phyloP scores from a whole-genome alignment of 2,888 invertebrate genomes.

The Trissoscelio sp. region DNA sequence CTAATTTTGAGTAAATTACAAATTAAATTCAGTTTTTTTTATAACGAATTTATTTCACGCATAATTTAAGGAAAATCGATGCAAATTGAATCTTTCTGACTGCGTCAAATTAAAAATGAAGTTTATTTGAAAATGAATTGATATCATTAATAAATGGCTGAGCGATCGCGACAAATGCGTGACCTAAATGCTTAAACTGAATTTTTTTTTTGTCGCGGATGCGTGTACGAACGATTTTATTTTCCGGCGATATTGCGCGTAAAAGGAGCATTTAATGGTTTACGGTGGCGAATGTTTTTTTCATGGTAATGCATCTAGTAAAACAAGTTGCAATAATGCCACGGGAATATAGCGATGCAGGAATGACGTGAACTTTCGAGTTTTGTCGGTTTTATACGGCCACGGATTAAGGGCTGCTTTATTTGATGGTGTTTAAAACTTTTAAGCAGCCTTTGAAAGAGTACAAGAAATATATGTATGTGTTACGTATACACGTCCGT shows the following conservation, averaged over 20 bases:
- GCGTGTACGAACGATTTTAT: conserved; percentile 33
- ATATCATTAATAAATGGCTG: conserved; percentile 3
- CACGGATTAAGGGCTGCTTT: conserved; percentile 46
- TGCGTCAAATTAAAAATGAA: too few relatives aligned
- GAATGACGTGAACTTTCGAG: conserved; percentile 35
- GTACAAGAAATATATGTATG: neutral
- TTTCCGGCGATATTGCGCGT: conserved; percentile 37
- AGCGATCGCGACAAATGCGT: conserved; percentile 22
- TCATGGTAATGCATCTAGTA: conserved; percentile 45
- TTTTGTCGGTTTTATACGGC: conserved; percentile 22
- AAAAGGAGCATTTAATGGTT: conserved; percentile 43
- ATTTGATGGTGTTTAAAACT: conserved; percentile 47
- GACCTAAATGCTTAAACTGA: conserved; percentile 15
- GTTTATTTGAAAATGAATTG: conserved; percentile 31
- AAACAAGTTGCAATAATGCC: conserved; percentile 41
- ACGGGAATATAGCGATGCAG: conserved; percentile 1
- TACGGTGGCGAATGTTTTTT: conserved; percentile 26
- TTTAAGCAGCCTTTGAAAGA: conserved; percentile 13
- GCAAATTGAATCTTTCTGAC: too few relatives aligned
- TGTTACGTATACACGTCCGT: neutral
- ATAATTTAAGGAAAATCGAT: too few relatives aligned
- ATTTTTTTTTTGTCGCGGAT: neutral
- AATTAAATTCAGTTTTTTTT: too few relatives aligned
- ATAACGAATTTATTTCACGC: too few relatives aligned
- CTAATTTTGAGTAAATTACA: too few relatives aligned